A percentile compares a stretch with the other conserved stretches of the same genome.
phyloP scores from a whole-genome alignment of 2,888 invertebrate species.

The Temnothorax ravouxi region DNA sequence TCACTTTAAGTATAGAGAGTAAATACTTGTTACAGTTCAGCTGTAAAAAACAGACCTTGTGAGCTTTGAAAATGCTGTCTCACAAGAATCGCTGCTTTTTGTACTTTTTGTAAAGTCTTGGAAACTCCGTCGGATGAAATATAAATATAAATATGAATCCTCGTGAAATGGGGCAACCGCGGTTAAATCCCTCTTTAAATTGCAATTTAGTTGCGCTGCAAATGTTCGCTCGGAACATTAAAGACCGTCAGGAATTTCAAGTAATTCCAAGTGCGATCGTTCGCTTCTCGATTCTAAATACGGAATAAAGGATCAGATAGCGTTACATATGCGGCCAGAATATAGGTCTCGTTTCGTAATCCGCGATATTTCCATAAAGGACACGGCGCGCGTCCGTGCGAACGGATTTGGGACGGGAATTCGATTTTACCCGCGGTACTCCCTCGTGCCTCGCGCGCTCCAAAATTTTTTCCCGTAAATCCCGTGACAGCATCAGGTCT shows the following conservation, averaged over 20 bases:
- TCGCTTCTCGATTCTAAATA: not conserved
- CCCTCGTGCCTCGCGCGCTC: not conserved
- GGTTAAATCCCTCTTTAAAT: not conserved
- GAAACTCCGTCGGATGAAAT: not conserved
- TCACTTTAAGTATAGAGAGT: no score
- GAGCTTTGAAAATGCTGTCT: not conserved
- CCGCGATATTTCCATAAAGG: not conserved
- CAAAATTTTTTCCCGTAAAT: not conserved
- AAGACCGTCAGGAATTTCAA: not conserved
- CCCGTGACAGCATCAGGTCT: not conserved
- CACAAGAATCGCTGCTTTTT: not conserved
- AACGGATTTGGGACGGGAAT: not conserved
- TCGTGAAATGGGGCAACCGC: not conserved
- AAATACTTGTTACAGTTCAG: no score
- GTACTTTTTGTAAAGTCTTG: not conserved
- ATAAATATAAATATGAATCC: not conserved
- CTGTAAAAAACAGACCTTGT: no score
- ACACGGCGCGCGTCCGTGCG: not conserved
- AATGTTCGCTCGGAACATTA: not conserved
- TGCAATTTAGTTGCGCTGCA: not conserved
- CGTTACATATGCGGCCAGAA: not conserved
- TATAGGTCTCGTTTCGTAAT: constrained; percentile 3
- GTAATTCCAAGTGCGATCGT: not conserved
- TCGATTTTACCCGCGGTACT: not conserved
- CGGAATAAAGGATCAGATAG: not conserved